Base-by-base conservation (phyloP, 2,888 invertebrate genomes). In the Synergus umbraculus region DNA sequence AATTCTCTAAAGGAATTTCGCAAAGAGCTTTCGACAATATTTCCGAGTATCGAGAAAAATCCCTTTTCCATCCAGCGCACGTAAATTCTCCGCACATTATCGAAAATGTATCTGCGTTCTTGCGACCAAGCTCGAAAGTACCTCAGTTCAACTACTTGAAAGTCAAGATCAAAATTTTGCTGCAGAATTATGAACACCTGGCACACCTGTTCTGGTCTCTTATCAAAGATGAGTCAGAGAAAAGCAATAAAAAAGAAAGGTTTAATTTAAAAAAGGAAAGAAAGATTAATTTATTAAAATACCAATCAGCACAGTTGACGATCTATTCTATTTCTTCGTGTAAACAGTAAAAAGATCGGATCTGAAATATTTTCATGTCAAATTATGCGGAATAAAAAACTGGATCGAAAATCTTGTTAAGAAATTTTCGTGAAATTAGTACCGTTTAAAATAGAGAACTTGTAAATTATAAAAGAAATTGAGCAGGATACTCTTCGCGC, bases 1-100 rank as follows among this genome's bases (percentile, higher is more conserved):
- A 73, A 73, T 73, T 73, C 73, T 73, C 37, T 54, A 54, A 54
- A 73, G 49, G 73, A 73, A 73, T 73, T 73, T 73, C n/a, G 49
- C 73, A 73, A 49, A 29, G 49, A 29, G 49, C 37, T 73, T 73
- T 54, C 73, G 54, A 54, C 54, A 73, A 73, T 73, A 73, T 73
- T 73, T 73, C 54, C n/a, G 29, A 73, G 73, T n/a, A 54, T 54
- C 49, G n/a, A 73, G 67, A 44, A 54, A 73, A 73, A 73, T 54
- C 73, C 73, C 37, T n/a, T 49, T 73, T 73, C 37, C 54, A 49
- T 73, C 29, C n/a, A 54, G 15, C 9, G 54, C 49, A 54, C 69
- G 69, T 54, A 73, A 73, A 73, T 73, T 73, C 49, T 49, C 37
- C 37, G 37, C 49, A 73, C 37, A 73, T 54, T 73, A 73, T 73